Evolutionary conservation across 2,888 invertebrate genomes (phyloP), one percentile per base, ranked within the genome.

Genomic region (Noctuana brunneofusca): DNA sequence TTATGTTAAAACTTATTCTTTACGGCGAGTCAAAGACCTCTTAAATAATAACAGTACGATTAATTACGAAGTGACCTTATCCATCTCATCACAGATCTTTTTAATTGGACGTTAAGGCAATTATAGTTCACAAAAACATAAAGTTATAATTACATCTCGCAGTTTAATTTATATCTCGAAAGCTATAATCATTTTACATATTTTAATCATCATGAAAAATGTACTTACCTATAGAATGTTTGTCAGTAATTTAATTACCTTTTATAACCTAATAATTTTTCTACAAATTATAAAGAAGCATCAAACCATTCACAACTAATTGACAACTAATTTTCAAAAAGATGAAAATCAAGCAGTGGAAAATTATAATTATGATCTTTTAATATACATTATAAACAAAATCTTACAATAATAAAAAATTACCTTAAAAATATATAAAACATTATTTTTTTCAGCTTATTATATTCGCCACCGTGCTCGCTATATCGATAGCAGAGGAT

Each of bases 381-480:
- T n/a, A n/a, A n/a, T n/a, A n/a, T n/a, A n/a, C n/a, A n/a, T n/a
- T n/a, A n/a, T n/a, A n/a, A n/a, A n/a, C n/a, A n/a, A n/a, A n/a
- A n/a, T n/a, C n/a, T n/a, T n/a, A n/a, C n/a, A n/a, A n/a, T n/a
- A n/a, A n/a, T n/a, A n/a, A 27, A 27, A 27, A 27, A 1, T 20
- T 11, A 20, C 9, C 1, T 12, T 20, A 46, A 46, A 20, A 20
- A 20, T 46, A 4, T 20, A 46, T 20, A 18, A 46, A 46, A 11
- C 8, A 18, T 2, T 46, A 6, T 20, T 32, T 64, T 71, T 78
- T 73, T 43, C 84, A 90, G 90, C 65, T 87, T 48, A 78, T 74
- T 62, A 66, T 83, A 69, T 72, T 87, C 64, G 67, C 80, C 54
- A 78, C 81, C 71, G 68, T 84, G 60, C 71, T 89, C 77, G 88